Conservation (phyloP, 2,797 vertebrate genomes). For the Onychomys torridus region DNA sequence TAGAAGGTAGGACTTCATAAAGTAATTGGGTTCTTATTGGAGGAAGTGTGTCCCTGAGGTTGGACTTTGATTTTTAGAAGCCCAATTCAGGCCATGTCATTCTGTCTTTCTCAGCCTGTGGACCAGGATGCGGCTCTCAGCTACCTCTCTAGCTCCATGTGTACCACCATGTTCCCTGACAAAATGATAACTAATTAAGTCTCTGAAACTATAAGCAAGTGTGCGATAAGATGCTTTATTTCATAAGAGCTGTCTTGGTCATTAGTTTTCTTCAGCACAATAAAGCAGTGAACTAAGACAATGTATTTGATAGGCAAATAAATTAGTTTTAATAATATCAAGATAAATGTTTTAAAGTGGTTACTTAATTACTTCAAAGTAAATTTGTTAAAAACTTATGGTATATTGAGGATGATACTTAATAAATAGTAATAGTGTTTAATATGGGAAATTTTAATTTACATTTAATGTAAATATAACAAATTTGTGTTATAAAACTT, state of each 20-base stretch:
- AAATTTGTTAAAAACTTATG: not conserved
- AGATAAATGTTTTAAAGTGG: not conserved
- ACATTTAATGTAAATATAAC: not conserved
- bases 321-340: not conserved
- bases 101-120: not conserved
- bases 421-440: not conserved
- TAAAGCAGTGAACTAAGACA: not conserved
- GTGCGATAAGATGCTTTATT: not conserved
- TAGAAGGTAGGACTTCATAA: not conserved
- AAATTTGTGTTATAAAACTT: not conserved
- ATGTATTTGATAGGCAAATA: not conserved
- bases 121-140: not conserved
- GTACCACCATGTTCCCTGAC: not conserved
- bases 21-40: not conserved
- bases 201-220: not conserved
- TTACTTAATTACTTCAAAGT: not conserved
- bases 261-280: not conserved
- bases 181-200: not conserved
- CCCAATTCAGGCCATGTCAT: not conserved
- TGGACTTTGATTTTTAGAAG: not conserved
- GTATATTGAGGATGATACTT: not conserved
- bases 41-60: too few species aligned
- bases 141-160: not conserved
- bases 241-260: not conserved
- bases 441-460: not conserved